phyloP scores from a whole-genome alignment of 1,140 invertebrate species.

The Mercenaria mercenaria region DNA sequence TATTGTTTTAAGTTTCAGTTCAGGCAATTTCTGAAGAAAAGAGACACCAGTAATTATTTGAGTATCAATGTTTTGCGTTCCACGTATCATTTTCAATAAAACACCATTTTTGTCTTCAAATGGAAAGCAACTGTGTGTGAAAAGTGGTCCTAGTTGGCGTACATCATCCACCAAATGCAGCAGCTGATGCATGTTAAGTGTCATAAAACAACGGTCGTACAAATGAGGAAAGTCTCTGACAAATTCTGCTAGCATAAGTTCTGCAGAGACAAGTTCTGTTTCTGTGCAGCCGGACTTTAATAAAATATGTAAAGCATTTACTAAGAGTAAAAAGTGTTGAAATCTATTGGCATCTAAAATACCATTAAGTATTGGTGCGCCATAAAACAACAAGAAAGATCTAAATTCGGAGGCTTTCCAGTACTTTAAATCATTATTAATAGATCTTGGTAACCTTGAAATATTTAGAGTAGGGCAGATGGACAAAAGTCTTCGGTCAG shows the following conservation, averaged over 20 bases:
- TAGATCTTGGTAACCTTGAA: constrained; percentile 67
- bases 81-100: constrained; percentile 66
- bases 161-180: constrained; percentile 69
- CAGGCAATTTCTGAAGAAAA: constrained; percentile 63
- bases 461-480: constrained; percentile 62
- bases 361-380: constrained; percentile 54
- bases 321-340: constrained; percentile 53
- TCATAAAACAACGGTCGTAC: constrained; percentile 62
- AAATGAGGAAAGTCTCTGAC: constrained; percentile 6
- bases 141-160: constrained; percentile 67
- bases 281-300: constrained; percentile 44
- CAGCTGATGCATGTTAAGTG: constrained; percentile 69
- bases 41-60: constrained; percentile 66
- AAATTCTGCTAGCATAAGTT: constrained; percentile 53
- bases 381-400: constrained; percentile 67
- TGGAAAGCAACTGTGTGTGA: constrained; percentile 66
- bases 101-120: constrained; percentile 69
- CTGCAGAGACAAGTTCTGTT: constrained; percentile 44
- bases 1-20: constrained; percentile 41
- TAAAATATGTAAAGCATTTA: constrained; percentile 56
- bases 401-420: constrained; percentile 73
- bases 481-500: constrained; percentile 37
- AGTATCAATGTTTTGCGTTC: constrained; percentile 65
- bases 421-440: constrained; percentile 58
- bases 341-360: constrained; percentile 11